phyloP scores from a whole-genome alignment of 2,888 invertebrate species.

The Sphaerophoria taeniata region DNA sequence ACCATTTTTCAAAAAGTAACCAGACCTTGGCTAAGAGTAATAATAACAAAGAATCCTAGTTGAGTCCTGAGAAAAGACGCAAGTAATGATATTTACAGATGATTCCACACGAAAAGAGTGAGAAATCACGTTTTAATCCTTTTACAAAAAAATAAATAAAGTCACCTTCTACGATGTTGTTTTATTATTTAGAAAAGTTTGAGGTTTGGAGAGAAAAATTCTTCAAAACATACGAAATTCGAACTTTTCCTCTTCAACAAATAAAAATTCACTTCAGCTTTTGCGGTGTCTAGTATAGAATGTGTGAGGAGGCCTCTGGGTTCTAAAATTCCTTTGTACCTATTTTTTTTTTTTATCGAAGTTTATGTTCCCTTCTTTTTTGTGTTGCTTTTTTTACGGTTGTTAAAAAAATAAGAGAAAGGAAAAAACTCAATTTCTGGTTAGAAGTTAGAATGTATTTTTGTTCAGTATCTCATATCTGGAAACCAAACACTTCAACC shows the following conservation, averaged over 20 bases:
- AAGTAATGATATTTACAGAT: too few species aligned
- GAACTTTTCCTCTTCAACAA: too few species aligned
- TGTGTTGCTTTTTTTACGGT: slow-evolving; percentile 51
- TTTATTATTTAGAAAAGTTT: not conserved
- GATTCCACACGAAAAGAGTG: too few species aligned
- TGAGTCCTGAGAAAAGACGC: too few species aligned
- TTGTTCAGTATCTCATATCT: slow-evolving; percentile 48
- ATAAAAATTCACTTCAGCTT: slow-evolving; percentile 27
- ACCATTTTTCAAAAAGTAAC: too few species aligned
- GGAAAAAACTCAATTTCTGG: slow-evolving; percentile 47
- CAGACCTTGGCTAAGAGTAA: too few species aligned
- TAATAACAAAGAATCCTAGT: too few species aligned
- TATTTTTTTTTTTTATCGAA: slow-evolving; percentile 3
- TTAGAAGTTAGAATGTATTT: slow-evolving; percentile 62
- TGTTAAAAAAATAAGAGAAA: slow-evolving; percentile 18
- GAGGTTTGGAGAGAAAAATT: not conserved
- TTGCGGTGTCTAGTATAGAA: slow-evolving; percentile 28
- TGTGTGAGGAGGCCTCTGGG: not conserved
- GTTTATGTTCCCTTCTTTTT: slow-evolving; percentile 54
- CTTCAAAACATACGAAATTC: not conserved
- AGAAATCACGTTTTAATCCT: not conserved
- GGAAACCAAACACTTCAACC: slow-evolving; percentile 58
- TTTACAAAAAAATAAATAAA: not conserved
- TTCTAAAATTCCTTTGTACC: slow-evolving; percentile 30
- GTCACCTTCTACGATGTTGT: not conserved